phyloP scores from a whole-genome alignment of 2,113 vertebrate genomes.

The Ranitomeya imitator region DNA sequence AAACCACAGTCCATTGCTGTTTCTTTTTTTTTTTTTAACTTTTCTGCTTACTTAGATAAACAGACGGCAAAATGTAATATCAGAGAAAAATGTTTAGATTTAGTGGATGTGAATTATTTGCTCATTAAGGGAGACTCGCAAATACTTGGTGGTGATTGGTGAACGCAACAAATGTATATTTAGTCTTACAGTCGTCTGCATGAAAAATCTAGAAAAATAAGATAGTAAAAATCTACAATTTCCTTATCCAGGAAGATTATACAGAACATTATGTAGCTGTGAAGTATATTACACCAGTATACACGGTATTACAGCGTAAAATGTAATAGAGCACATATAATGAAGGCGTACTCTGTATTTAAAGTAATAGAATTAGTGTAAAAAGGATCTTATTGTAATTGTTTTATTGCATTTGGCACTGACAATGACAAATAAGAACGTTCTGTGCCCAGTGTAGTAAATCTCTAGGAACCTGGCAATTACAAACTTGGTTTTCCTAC shows the following conservation, averaged over 20 bases:
- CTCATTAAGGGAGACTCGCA: conserved; percentile 20
- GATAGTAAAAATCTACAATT: background rate
- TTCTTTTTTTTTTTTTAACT: background rate
- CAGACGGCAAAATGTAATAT: conserved; percentile 42
- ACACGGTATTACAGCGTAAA: background rate
- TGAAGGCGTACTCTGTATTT: background rate
- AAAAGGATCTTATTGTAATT: conserved; percentile 11
- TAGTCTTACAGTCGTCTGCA: background rate
- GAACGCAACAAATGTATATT: background rate
- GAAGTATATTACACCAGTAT: background rate
- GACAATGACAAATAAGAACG: background rate
- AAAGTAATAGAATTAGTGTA: conserved; percentile 24
- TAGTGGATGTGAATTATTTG: conserved; percentile 41
- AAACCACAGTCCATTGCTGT: background rate
- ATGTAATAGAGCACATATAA: conserved; percentile 9
- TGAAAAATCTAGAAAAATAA: background rate
- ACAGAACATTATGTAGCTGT: background rate
- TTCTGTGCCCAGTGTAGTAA: conserved; percentile 6
- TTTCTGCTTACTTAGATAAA: conserved; percentile 35
- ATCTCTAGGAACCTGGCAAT: background rate
- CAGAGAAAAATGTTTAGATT: conserved; percentile 39
- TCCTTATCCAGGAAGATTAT: background rate
- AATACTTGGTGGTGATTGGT: conserved; percentile 7
- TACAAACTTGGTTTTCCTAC: background rate
- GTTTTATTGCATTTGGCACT: conserved; percentile 12